Conservation (phyloP, 2,888 invertebrate genomes). For the Danaus chrysippus region DNA sequence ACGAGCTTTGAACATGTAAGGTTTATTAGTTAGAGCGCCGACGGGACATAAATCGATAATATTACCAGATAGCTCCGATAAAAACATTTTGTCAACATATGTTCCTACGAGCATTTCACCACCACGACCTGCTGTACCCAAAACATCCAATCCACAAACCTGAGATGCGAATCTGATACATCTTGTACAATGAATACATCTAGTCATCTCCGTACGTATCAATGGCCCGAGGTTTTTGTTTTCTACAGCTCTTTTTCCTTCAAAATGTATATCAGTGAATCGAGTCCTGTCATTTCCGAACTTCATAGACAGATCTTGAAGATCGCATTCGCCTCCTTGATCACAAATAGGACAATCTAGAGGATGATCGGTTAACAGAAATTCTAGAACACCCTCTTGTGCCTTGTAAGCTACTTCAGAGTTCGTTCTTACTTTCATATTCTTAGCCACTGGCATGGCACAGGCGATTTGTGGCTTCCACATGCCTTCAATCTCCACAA, state of each 20-base stretch:
- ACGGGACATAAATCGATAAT: constrained; percentile 99
- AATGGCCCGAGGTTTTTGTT: constrained; percentile 98
- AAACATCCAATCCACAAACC: constrained; percentile 96
- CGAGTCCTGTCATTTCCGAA: constrained; percentile 96
- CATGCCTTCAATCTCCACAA: constrained; percentile 97
- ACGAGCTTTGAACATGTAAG: constrained; percentile 96
- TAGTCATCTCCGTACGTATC: constrained; percentile 98
- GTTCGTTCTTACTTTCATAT: constrained; percentile 97
- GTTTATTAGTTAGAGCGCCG: constrained; percentile 97
- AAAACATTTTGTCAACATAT: constrained; percentile 97
- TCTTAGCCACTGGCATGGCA: constrained; percentile 98
- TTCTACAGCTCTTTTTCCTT: constrained; percentile 96
- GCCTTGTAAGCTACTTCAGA: constrained; percentile 87
- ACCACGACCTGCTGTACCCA: constrained; percentile 95
- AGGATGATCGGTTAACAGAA: constrained; percentile 97
- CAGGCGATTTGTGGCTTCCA: constrained; percentile 98
- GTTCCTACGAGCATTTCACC: constrained; percentile 99
- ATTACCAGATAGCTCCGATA: constrained; percentile 98
- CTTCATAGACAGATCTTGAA: constrained; percentile 98
- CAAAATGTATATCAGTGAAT: constrained; percentile 92
- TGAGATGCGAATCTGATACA: constrained; percentile 98
- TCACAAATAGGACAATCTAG: constrained; percentile 99
- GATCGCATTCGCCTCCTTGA: constrained; percentile 95
- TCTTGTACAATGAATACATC: constrained; percentile 99
- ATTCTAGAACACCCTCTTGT: constrained; percentile 94